Evolutionary conservation across 2,888 invertebrate genomes (phyloP), one percentile per base, ranked within the genome.

Genomic region (Stenotaenia linearis): DNA sequence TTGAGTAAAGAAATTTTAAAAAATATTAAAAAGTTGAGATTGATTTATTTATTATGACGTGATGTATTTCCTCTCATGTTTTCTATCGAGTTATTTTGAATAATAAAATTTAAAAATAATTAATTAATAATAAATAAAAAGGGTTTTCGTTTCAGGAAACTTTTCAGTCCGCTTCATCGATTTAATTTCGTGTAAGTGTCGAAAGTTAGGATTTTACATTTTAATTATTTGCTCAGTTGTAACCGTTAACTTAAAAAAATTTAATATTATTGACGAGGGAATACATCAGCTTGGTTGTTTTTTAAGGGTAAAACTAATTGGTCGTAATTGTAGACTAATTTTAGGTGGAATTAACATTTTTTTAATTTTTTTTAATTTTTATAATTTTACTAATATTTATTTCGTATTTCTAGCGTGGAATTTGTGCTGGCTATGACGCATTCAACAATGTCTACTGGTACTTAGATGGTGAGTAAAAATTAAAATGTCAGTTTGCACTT

Each of bases 391-490:
- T 45, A 5, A n/a, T 7, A n/a, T 4, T 45, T 9, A 45, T 15
- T 45, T 75, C 50, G 3, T 78, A 79, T 75, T 81, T 83, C 77
- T 80, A 84, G 84, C 82, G 82, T 82, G 83, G 84, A 45, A 83
- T 83, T 50, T 82, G 82, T 81, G 83, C 82, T 80, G 84, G 84
- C 12, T 82, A 84, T 79, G 84, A 84, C 82, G 84, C 83, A 56
- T 83, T 83, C 81, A 83, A 84, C 80, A 84, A 84, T 81, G 80
- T 82, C 45, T 84, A 84, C 81, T 84, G 84, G 84, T 84, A 84
- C 82, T 83, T 84, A 81, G 83, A 84, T 82, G 84, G 84, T 84
- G 80, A 83, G 84, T 82, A 21, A 5, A 10, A 7, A 69, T 40
- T 40, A 32, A 4, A 9, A 32, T 32, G 32, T 6, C 32, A 4